A percentile compares a stretch with the other conserved stretches of the same genome.
Conservation (phyloP, 2,888 invertebrate genomes). For the Oscheius sp. region DNA sequence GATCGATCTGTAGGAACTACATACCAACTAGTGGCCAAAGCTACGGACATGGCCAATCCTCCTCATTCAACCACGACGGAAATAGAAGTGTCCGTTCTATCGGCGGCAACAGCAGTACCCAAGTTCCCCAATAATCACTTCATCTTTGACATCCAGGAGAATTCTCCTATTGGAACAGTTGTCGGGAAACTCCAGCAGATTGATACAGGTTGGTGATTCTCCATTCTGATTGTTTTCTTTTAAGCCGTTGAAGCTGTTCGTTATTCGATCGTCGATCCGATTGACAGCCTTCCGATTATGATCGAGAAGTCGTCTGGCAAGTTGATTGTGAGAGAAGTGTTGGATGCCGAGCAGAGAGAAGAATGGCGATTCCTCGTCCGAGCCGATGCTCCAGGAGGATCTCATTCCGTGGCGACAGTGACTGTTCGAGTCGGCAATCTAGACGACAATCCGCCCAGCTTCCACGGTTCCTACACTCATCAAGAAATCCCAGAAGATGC, state of each 20-base stretch:
- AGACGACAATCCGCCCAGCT: slow-evolving; percentile 72
- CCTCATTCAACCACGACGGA: slow-evolving; percentile 81
- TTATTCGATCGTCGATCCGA: slow-evolving; percentile 45
- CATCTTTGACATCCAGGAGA: slow-evolving; percentile 84
- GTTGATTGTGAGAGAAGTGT: slow-evolving; percentile 83
- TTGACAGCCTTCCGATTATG: slow-evolving; percentile 75
- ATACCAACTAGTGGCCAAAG: slow-evolving; percentile 88
- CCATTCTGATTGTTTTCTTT: background rate
- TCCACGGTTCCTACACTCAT: slow-evolving; percentile 27
- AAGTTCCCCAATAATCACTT: slow-evolving; percentile 80
- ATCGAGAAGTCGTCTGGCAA: slow-evolving; percentile 87
- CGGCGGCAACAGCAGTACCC: slow-evolving; percentile 76
- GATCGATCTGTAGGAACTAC: slow-evolving; percentile 77
- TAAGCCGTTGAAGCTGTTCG: slow-evolving; percentile 48
- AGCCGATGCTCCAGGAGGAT: slow-evolving; percentile 48
- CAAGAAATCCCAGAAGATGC: slow-evolving; percentile 57
- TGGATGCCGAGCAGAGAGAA: slow-evolving; percentile 82
- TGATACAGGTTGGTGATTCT: slow-evolving; percentile 29
- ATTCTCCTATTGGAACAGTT: slow-evolving; percentile 77
- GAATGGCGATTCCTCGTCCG: slow-evolving; percentile 48
- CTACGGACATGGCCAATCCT: slow-evolving; percentile 83
- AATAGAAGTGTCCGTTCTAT: slow-evolving; percentile 78
- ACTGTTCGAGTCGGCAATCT: slow-evolving; percentile 67
- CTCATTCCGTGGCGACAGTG: slow-evolving; percentile 53
- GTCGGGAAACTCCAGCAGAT: slow-evolving; percentile 58